Evolutionary conservation across 2,888 invertebrate species (phyloP), one percentile per base, ranked within the genome.

Genomic region (Drosophila picticornis): DNA sequence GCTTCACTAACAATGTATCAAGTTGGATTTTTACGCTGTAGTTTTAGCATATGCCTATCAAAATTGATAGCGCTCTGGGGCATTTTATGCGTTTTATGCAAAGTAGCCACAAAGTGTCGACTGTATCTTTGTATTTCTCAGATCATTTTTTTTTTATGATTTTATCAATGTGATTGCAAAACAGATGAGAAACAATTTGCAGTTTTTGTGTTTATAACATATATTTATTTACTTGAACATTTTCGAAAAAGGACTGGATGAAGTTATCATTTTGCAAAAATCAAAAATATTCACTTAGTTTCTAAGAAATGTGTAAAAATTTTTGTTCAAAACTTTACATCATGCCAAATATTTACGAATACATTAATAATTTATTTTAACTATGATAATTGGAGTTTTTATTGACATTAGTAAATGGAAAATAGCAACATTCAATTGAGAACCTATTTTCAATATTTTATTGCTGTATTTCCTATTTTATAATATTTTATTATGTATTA

Each of bases 1-100:
- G 52, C 51, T 56, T 13, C 36, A 34, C 48, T 60, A 69, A 78
- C 74, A 77, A 62, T 67, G 75, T 78, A 48, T 68, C 53, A 68
- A 65, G 48, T 63, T 63, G 38, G 38, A 22, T 43, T 67, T 46
- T 52, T 57, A 68, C 67, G 38, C 31, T 48, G 38, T 69, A 67
- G 68, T 75, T 67, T 80, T 61, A 72, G 64, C 81, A 77, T 75
- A 84, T 73, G 80, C 73, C 87, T 84, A 84, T 84, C 77, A 82
- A 84, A 77, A 57, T 84, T 86, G 80, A 86, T 82, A 55, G 75
- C 78, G 60, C 53, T 58, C 67, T 72, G 68, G n/a, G 52, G 57
- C 46, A 57, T 65, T 73, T 79, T 81, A 76, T 73, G 61, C 36
- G 68, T 63, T 61, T 73, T 73, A 65, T 66, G 63, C 57, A 62